phyloP scores from a whole-genome alignment of 2,888 invertebrate species.

The Conchocele bisecta region DNA sequence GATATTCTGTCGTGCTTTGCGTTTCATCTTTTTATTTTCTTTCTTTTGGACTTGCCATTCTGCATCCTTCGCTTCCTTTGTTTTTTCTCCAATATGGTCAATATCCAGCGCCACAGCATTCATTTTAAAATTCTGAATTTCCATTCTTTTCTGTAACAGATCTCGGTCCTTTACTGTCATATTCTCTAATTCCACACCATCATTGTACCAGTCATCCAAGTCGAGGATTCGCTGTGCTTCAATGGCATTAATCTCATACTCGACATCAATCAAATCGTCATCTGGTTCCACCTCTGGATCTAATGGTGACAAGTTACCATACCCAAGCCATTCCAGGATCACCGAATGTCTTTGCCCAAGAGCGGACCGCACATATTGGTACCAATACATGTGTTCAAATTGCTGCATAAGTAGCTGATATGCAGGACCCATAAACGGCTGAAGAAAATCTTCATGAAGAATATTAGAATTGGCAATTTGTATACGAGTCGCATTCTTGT shows the following conservation, averaged over 20 bases:
- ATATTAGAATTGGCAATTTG: conserved; percentile 65
- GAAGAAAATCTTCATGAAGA: conserved; percentile 66
- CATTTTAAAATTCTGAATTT: too few relatives aligned
- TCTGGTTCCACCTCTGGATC: conserved; percentile 54
- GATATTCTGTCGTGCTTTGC: conserved; percentile 48
- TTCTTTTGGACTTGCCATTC: conserved; percentile 43
- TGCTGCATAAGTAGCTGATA: conserved; percentile 29
- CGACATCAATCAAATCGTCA: conserved; percentile 59
- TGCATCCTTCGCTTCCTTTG: conserved; percentile 12
- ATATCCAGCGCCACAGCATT: too few relatives aligned
- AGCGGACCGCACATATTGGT: conserved; percentile 31
- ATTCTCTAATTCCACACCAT: too few relatives aligned
- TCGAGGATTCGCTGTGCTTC: too few relatives aligned
- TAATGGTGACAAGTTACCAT: conserved; percentile 51
- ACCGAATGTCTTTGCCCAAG: conserved; percentile 38
- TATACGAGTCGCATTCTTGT: conserved; percentile 56
- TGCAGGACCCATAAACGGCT: conserved; percentile 37
- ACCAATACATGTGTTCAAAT: conserved; percentile 33
- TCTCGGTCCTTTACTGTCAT: too few relatives aligned
- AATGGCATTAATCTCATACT: conserved; percentile 60
- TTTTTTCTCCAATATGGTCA: conserved; percentile 24
- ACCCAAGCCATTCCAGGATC: conserved; percentile 66
- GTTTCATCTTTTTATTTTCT: conserved; percentile 53
- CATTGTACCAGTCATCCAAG: too few relatives aligned
- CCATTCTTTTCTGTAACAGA: too few relatives aligned